Percentiles rank a stretch among this genome's conserved stretches.
Conservation (phyloP, 2,113 vertebrate species). For the Panurus biarmicus region DNA sequence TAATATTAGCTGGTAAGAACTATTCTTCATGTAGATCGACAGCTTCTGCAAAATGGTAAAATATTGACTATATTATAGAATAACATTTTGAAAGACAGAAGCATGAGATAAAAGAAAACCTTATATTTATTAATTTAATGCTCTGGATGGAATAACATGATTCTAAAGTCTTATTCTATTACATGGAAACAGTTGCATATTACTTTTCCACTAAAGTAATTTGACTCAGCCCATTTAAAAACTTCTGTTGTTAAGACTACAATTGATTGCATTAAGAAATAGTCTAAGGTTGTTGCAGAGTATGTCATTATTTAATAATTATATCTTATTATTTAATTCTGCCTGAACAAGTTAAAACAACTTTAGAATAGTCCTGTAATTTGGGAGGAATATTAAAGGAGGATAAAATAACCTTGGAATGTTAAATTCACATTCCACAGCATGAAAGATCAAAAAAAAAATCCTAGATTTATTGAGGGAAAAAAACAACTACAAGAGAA, state of each 20-base stretch:
- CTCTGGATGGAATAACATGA: neutral
- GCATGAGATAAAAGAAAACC: neutral
- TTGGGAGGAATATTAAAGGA: neutral
- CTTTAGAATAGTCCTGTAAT: neutral
- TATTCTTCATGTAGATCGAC: neutral
- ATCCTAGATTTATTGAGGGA: accelerated
- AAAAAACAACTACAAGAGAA: neutral
- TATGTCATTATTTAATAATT: neutral
- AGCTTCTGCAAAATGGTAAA: neutral
- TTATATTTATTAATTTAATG: neutral
- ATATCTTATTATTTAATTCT: neutral
- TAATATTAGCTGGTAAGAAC: neutral
- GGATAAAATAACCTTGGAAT: neutral
- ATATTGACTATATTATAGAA: neutral
- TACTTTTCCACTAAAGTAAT: neutral
- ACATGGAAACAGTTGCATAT: neutral
- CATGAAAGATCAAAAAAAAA: neutral
- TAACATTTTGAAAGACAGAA: neutral
- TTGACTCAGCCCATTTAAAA: neutral
- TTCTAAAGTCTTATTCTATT: neutral
- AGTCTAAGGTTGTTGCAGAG: neutral
- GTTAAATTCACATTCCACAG: neutral
- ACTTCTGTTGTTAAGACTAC: neutral
- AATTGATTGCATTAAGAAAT: neutral
- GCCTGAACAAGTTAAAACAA: neutral